These are phyloP conservation scores for Drosophila kohkoa DNA, from an alignment of 1,140 invertebrate species.

Conservation along the genomic window DNA sequence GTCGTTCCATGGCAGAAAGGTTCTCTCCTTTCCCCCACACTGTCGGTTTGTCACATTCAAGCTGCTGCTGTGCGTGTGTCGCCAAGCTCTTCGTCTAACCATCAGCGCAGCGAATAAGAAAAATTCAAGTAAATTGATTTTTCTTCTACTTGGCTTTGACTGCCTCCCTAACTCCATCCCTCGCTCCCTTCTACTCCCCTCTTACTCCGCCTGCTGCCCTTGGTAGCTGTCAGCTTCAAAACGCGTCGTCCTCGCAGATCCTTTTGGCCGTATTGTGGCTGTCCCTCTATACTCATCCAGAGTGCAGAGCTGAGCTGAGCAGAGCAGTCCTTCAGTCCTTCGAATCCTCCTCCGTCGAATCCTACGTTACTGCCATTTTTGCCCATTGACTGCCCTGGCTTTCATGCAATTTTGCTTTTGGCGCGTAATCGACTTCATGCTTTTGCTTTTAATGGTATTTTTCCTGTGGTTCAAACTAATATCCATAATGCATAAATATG, in stretches of 20 bases:
- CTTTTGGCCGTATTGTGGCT: constrained; percentile 42
- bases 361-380: constrained; percentile 26
- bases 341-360: not conserved
- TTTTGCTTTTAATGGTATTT: constrained; percentile 83
- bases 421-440: constrained; percentile 82
- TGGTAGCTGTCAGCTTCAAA: constrained; percentile 69
- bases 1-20: constrained; percentile 57
- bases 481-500: constrained; percentile 83
- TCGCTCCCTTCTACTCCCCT: too few species aligned
- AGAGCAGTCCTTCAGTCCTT: not conserved
- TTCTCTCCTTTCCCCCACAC: not conserved
- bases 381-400: constrained; percentile 55
- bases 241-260: constrained; percentile 46
- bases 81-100: constrained; percentile 39
- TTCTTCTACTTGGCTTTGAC: constrained; percentile 67
- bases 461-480: constrained; percentile 83
- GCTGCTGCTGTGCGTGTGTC: constrained; percentile 58
- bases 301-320: not conserved
- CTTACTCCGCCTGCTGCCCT: not conserved
- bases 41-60: constrained; percentile 77
- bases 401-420: constrained; percentile 77
- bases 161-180: constrained; percentile 2
- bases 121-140: constrained; percentile 84
- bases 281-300: constrained; percentile 38
- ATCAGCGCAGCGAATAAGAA: constrained; percentile 50